Evolutionary conservation across 2,888 invertebrate genomes (phyloP), one percentile per base, ranked within the genome.

Genomic region (Scaptomyza cyrtandrae): DNA sequence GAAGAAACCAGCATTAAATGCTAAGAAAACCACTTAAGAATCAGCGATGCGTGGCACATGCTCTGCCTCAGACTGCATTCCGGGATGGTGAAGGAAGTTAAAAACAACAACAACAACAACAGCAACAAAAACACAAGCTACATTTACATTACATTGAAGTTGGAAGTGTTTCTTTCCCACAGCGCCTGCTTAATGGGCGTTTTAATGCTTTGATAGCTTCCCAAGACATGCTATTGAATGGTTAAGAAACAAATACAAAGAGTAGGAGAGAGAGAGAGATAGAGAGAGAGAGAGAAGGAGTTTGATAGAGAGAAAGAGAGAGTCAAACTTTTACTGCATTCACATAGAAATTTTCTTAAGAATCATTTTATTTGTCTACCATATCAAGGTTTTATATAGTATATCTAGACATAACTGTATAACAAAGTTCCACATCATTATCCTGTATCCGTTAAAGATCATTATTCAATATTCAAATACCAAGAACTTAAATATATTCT

Each of bases 171-270:
- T 74, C 75, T 74, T 78, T 74, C 78, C 75, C 80, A 77, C 84
- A 75, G 65, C 45, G 60, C 41, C 58, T 43, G 60, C 37, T 69
- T 82, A 83, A 87, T 87, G 80, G 74, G 77, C 88, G 82, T 88
- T 83, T 83, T 88, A 66, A 88, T 83, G 83, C 88, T 83, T 77
- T 71, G 83, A 79, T 88, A 83, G 70, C 66, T 67, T 14, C 45
- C 48, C 55, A 19, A 35, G 50, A 52, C 16, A 55, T 43, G 55
- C 6, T n/a, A 24, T 5, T 4, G 11, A 39, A 13, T 37, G 27
- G 6, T 19, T 35, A 50, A 6, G 16, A 49, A 49, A 50, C n/a
- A 24, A 6, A 41, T 24, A 16, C 1, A 7, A 24, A 5, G 24
- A 24, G 24, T 4, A 5, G 2, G 2, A 24, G 24, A 24, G 24